Evolutionary conservation across 2,888 invertebrate genomes (phyloP).

Genomic region (Dryocosmus kuriphilus): DNA sequence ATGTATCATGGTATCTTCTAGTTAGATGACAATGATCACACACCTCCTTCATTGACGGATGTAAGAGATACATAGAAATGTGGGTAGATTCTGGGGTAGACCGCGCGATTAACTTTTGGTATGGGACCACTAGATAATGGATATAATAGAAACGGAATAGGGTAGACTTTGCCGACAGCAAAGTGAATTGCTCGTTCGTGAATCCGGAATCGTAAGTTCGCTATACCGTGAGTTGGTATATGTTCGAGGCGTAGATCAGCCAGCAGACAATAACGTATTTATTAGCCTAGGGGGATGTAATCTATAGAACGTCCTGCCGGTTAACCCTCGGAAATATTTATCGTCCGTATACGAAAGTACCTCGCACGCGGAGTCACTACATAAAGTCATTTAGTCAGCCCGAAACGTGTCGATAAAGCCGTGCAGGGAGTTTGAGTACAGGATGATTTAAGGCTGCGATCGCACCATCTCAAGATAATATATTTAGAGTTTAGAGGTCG

Average conservation of each 20-base stretch:
- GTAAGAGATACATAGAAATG: no score
- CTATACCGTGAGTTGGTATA: constrained; percentile 35
- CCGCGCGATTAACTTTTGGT: constrained; percentile 55
- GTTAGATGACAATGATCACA: no score
- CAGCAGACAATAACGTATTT: constrained; percentile 69
- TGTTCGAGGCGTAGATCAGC: constrained; percentile 57
- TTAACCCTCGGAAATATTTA: constrained; percentile 70
- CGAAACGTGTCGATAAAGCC: constrained; percentile 36
- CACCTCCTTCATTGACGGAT: no score
- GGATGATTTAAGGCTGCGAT: constrained; percentile 38
- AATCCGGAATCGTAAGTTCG: constrained; percentile 51
- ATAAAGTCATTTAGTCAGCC: constrained; percentile 30
- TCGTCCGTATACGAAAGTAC: constrained; percentile 59
- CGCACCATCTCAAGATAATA: constrained; percentile 6
- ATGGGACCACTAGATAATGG: constrained; percentile 49
- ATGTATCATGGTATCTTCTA: no score
- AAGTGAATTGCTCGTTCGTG: constrained; percentile 53
- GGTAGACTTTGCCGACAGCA: constrained; percentile 48
- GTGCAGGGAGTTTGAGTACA: constrained; percentile 30
- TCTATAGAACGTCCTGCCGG: constrained; percentile 66
- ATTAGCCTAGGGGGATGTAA: constrained; percentile 67
- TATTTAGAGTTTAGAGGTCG: constrained; percentile 8
- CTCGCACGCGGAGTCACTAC: constrained; percentile 47
- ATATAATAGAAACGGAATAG: constrained; percentile 54
- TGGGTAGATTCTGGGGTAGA: constrained; percentile 44